phyloP scores from a whole-genome alignment of 2,113 vertebrate genomes.

The Zosterops lateralis region DNA sequence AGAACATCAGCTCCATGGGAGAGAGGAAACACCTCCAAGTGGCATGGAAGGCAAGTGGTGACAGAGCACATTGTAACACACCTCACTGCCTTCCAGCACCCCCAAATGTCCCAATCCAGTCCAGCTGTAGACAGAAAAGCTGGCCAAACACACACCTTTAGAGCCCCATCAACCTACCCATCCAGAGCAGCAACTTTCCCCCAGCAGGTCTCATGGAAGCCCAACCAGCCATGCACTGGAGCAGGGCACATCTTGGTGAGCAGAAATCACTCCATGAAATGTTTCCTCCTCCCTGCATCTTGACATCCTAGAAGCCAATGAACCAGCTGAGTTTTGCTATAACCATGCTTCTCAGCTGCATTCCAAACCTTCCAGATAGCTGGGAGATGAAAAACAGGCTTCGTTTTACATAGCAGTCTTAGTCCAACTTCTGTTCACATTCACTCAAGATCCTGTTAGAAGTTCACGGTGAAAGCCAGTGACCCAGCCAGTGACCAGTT shows the following conservation, averaged over 20 bases:
- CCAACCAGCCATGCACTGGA: accelerated
- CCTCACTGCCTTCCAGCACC: background rate
- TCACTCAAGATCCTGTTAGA: background rate
- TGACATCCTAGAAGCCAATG: background rate
- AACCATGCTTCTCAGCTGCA: background rate
- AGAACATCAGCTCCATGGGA: background rate
- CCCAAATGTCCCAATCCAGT: background rate
- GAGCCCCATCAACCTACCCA: background rate
- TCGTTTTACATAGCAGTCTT: background rate
- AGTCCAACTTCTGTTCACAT: background rate
- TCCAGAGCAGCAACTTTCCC: background rate
- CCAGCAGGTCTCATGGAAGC: background rate
- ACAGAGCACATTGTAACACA: background rate
- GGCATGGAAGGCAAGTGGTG: background rate
- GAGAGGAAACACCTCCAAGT: background rate
- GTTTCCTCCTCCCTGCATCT: background rate
- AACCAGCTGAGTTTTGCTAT: background rate
- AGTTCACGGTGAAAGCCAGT: background rate
- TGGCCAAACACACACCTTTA: background rate
- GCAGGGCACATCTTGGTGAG: background rate
- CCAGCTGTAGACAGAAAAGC: background rate
- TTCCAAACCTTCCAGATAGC: background rate
- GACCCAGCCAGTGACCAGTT: background rate
- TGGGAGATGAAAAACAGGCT: background rate
- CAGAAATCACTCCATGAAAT: background rate